Percentiles rank a stretch among this genome's conserved stretches.
Evolutionary conservation across 2,113 vertebrate genomes (phyloP).

Genomic region (Pituophis catenifer): DNA sequence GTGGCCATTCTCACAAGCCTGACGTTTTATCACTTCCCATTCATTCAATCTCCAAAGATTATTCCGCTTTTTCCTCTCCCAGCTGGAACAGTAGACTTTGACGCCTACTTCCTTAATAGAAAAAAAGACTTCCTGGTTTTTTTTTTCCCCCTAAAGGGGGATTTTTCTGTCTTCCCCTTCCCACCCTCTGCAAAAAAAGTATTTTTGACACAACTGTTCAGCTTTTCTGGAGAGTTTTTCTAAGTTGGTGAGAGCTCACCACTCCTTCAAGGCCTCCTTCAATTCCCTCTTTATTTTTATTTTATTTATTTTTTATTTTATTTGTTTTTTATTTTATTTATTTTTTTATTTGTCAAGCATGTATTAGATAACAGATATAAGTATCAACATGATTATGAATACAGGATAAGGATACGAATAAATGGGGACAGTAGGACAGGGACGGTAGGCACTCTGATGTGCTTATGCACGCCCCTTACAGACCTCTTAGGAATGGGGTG

Average conservation of each 20-base stretch:
- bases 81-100: constrained; percentile 21
- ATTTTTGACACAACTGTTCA: neutral
- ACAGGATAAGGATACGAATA: too few species aligned
- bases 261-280: neutral
- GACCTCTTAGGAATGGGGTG: too few species aligned
- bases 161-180: neutral
- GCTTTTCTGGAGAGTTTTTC: neutral
- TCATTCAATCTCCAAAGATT: neutral
- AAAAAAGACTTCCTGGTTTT: constrained; percentile 24
- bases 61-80: constrained; percentile 4
- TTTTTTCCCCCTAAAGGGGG: constrained; percentile 6
- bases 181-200: neutral
- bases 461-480: too few species aligned
- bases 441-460: too few species aligned
- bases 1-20: neutral
- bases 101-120: neutral
- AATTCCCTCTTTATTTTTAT: too few species aligned
- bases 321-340: too few species aligned
- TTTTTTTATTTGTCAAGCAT: too few species aligned
- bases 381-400: too few species aligned
- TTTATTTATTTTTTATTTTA: too few species aligned
- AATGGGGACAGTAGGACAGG: too few species aligned
- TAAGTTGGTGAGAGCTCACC: neutral
- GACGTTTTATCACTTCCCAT: neutral
- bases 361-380: too few species aligned